These are phyloP conservation scores for Leptodactylus fallax DNA, from an alignment of 2,797 vertebrate species.

Conservation along the genomic window DNA sequence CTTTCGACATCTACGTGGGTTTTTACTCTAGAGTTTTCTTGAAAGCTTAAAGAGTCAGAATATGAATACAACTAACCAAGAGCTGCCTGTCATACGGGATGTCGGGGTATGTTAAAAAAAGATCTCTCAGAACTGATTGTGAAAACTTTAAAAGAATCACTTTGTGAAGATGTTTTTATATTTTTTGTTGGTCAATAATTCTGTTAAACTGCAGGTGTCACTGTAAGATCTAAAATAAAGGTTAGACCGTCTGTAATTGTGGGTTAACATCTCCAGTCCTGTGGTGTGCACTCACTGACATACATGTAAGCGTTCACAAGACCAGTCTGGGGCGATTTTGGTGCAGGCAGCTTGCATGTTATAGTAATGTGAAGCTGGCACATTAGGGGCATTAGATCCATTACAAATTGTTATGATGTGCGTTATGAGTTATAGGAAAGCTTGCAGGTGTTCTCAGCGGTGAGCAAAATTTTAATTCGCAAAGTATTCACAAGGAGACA, in stretches of 20 bases:
- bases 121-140: no score
- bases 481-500: background rate
- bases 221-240: conserved; percentile 76
- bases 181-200: conserved; percentile 52
- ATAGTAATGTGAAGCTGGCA: background rate
- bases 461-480: background rate
- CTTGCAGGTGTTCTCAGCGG: background rate
- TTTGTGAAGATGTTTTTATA: background rate
- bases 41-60: no score
- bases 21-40: no score
- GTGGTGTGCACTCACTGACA: background rate
- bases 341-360: background rate
- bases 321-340: background rate
- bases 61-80: no score
- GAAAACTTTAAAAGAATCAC: background rate
- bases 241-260: background rate
- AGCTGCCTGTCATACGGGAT: no score
- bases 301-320: no score
- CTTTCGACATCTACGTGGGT: no score
- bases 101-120: no score
- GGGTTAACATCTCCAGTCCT: background rate
- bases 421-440: no score
- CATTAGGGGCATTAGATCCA: background rate
- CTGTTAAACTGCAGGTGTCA: conserved; percentile 77
- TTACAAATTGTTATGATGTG: background rate